Base-by-base conservation (phyloP, 1,140 invertebrate species). In the Popillia japonica region DNA sequence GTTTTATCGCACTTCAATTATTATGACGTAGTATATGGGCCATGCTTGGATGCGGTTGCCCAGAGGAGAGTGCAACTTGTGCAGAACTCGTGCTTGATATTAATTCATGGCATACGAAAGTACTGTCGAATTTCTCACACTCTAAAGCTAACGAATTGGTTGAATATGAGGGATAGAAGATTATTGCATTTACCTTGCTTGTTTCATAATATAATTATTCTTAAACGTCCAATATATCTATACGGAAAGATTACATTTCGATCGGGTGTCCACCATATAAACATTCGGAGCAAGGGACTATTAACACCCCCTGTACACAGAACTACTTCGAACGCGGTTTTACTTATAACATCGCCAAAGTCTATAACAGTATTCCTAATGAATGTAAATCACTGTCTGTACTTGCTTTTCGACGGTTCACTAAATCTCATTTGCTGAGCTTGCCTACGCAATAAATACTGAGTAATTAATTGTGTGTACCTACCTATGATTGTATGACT, bases 161-260 rank as follows among this genome's bases (percentile, higher is more conserved):
- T 77, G 27, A 77, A 77, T 77, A 77, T 77, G 76, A n/a, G 27
- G 40, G 42, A 77, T 23, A 59, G 75, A 64, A 44, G 75, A 22
- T 14, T 10, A 20, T 72, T 41, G 3, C 76, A 72, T 40, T 40
- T n/a, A 9, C 34, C 34, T 8, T 20, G 10, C 11, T 72, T 44
- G 7, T 77, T 41, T 41, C 41, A 72, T 44, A 77, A 41, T 41
- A 23, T 68, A 22, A 72, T 77, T n/a, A n/a, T 8, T 10, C 20
- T 20, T 14, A 41, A 68, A 42, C 11, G 20, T n/a, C 76, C 76
- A 17, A 14, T 61, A 10, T 72, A 72, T 44, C 61, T 77, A 17
- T 77, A 72, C n/a, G 72, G 40, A 4, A 77, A 77, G 41, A 68
- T 72, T 20, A 41, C 14, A 44, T 77, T 41, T 42, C n/a, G 76